Evolutionary conservation across 2,113 vertebrate species (phyloP), one percentile per base, ranked within the genome.

Genomic region (Hippolais icterina): DNA sequence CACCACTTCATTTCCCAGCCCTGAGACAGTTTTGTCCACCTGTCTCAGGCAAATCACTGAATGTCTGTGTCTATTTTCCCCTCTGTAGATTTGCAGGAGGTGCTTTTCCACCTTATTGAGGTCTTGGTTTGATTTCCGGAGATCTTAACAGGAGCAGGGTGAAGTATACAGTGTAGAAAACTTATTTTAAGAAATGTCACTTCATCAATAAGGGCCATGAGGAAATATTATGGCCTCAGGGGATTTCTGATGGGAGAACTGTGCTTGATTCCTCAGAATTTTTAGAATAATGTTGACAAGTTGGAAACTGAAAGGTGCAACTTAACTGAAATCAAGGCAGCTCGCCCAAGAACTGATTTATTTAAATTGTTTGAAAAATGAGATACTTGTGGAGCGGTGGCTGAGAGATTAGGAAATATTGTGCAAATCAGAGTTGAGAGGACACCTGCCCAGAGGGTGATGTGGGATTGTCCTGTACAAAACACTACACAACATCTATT

Each of bases 1-100:
- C 72, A 87, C 29, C 74, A 33, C 87, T 93, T 94, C 56, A 94
- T 86, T 92, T 92, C 72, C 78, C 72, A 87, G 86, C 64, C 80
- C 72, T 76, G 71, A 77, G 64, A 42, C 8, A 13, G 50, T 49
- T 91, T 83, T 70, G 76, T 64, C 85, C 76, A 87, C 1, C n/a
- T 87, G 83, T 83, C 44, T 75, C 65, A 52, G 70, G 59, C 75
- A 85, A 90, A 87, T 87, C 78, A 49, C 57, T 90, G 69, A 21
- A 74, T 29, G 35, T 61, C 84, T 85, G 41, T 83, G 49, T 59
- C 76, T 92, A 4, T 24, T 84, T 82, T 41, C 33, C 41, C 41
- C 50, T 60, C 81, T 39, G 52, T 6, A 49, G 89, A 61, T 82
- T 65, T 80, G 27, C 60, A 64, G 5, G 33, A 60, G n/a, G n/a